Base-by-base conservation (phyloP, 2,797 vertebrate species). In the Lateolabrax maculatus region DNA sequence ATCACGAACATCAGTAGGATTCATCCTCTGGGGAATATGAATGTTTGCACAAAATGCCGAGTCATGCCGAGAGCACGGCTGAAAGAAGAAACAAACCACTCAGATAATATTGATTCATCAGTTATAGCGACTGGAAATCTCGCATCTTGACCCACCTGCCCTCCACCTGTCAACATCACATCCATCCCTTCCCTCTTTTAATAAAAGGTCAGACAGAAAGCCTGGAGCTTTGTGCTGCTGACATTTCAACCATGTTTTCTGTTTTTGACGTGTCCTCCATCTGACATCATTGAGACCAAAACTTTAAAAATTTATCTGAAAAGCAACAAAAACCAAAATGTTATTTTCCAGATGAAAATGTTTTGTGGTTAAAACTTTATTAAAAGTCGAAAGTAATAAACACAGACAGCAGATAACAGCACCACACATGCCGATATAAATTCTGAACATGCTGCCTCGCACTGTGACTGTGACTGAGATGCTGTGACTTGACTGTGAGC, bases 361-460 rank as follows among this genome's bases (percentile, higher is more conserved):
- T 9, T 41, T 62, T 19, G 13, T 18, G 41, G 46, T 49, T 41
- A 70, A 36, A 39, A 16, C 12, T 72, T 43, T 61, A 69, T 61
- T 12, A 37, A 58, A 68, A 63, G 56, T 9, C 18, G 25, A 57
- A 75, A 63, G 39, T 25, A 27, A 80, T 66, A 19, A 43, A 57
- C 1, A 2, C 39, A 66, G 69, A 49, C 2, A n/a, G 6, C 61
- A 55, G 84, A 76, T 63, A 74, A 69, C 31, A 31, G 51, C 34
- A 31, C 12, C 53, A 4, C 4, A 29, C 51, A 1, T 34, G 46
- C 6, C 9, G 4, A 68, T 65, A 67, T 10, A 18, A 51, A 53
- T 39, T 63, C 29, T 36, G 36, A 68, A 46, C 71, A 65, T 71
- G 80, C 49, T 48, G 64, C 70, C 67, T 44, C 82, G 19, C 71